Base-by-base conservation (phyloP, 1,140 invertebrate species). In the Neodiprion lecontei region DNA sequence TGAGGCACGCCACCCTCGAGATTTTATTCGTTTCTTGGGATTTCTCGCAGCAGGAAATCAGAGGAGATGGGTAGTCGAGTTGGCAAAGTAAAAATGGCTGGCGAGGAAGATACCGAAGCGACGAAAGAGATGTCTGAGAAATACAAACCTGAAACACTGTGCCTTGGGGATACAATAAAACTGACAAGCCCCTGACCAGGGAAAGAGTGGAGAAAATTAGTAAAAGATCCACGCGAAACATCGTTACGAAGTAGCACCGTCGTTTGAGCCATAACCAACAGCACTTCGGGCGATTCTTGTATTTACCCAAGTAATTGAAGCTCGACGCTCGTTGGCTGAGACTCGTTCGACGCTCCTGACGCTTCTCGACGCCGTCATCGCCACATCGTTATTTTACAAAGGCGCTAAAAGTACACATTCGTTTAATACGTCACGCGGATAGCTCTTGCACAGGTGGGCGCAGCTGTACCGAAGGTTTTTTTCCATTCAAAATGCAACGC, bases 271-370 rank as follows among this genome's bases (percentile, higher is more conserved):
- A 61, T 17, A 61, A 61, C 53, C 53, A 61, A 61, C 53, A 17
- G 53, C 53, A 61, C 53, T 61, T 7, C 53, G 53, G 53, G 53
- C 53, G 53, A 61, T 61, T 61, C 53, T 61, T 61, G 11, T 61
- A 61, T 61, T 61, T 61, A 61, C 53, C n/a, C 53, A 61, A 61
- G 53, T 61, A 61, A 61, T 61, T 61, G 53, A 61, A 61, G 53
- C 53, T 61, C 53, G n/a, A 61, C 53, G 53, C 53, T 61, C 53
- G 53, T 61, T 61, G 53, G 53, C 53, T 14, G 53, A 61, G 11
- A 9, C 11, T 61, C 9, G 28, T 5, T 9, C 53, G 53, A 61
- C 53, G 28, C 28, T 5, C 28, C 28, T 40, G 28, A 40, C 28
- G 28, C 1, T 40, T 40, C 28, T 5, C 28, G 28, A 40, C 28